Conservation (phyloP, 2,797 vertebrate genomes). For the Echeneis naucrates region DNA sequence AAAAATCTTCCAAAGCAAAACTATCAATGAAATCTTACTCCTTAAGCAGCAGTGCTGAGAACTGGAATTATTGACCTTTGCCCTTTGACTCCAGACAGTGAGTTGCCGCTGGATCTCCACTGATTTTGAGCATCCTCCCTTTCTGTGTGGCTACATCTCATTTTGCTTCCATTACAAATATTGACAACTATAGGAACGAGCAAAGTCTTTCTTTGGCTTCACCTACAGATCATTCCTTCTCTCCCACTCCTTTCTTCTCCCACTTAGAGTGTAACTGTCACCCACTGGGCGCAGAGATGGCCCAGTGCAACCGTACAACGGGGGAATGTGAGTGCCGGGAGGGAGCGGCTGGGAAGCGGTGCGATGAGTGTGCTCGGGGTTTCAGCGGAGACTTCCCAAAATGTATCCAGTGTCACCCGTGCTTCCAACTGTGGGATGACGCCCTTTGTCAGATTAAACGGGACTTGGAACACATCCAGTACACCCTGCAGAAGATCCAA, state of each 20-base stretch:
- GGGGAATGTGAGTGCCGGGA: constrained; percentile 85
- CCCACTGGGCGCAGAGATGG: constrained; percentile 78
- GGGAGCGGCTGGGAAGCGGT: constrained; percentile 81
- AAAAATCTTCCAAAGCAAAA: too few species aligned
- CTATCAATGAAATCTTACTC: too few species aligned
- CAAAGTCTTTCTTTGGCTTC: neutral
- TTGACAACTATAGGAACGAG: too few species aligned
- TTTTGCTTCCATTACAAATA: too few species aligned
- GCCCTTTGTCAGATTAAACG: constrained; percentile 75
- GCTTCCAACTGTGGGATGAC: constrained; percentile 89
- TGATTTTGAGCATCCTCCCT: neutral
- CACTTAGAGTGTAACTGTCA: constrained; percentile 88
- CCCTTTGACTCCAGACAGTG: too few species aligned
- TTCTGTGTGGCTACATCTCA: neutral
- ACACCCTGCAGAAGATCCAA: constrained; percentile 68
- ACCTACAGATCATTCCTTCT: neutral
- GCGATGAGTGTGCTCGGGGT: constrained; percentile 85
- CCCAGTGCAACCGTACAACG: constrained; percentile 83
- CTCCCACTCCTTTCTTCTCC: neutral
- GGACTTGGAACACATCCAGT: constrained; percentile 75
- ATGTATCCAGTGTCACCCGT: constrained; percentile 87
- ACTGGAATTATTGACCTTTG: too few species aligned
- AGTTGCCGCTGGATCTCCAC: too few species aligned
- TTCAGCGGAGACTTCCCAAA: constrained; percentile 87
- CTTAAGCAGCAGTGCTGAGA: too few species aligned